Base-by-base conservation (phyloP, 53 echinoderm and acorn worm genomes). In the Echinarachnius parma region DNA sequence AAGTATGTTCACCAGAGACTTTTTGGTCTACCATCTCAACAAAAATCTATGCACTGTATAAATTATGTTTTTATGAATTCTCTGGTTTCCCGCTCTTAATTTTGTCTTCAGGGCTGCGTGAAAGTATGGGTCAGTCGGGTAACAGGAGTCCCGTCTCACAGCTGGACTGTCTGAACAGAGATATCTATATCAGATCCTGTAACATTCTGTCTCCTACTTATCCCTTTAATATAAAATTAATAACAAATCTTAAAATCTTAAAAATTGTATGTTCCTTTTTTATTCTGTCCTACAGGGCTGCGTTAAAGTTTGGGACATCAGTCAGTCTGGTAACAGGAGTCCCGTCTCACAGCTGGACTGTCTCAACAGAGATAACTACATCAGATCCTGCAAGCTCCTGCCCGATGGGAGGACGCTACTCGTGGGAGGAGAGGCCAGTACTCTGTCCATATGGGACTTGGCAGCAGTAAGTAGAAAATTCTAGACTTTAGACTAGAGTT, bases 381-480 rank as follows among this genome's bases (percentile, higher is more conserved):
- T 98, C 66, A 75, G 98, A 18, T 98, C 98, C 9, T 91, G 91
- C 64, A 98, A 98, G 54, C 83, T 98, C n/a, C 86, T 92, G 45
- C 91, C 98, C 2, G 98, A 98, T 46, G 98, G 98, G 0, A 82
- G 92, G 14, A 92, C 91, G 14, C 77, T 98, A 53, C 79, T 98
- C 22, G 98, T 98, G 1, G 98, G 98, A n/a, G 98, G 98, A n/a
- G 98, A 98, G 53, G 98, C 98, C 48, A 98, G 98, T 69, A 98
- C 98, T 23, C 75, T 98, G 56, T 98, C 98, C 48, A 98, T 98
- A 58, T 98, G 98, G 98, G 98, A 98, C 63, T 67, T 98, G 46
- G 98, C 98, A 32, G 96, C 90, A 22, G 93, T 93, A 80, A 80
- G 93, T 93, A 60, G n/a, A n/a, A n/a, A n/a, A n/a, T n/a, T n/a